Evolutionary conservation across 92 coral and sea anemone species (phyloP), one percentile per base, ranked within the genome.

Genomic region (Palythoa grandiflora): DNA sequence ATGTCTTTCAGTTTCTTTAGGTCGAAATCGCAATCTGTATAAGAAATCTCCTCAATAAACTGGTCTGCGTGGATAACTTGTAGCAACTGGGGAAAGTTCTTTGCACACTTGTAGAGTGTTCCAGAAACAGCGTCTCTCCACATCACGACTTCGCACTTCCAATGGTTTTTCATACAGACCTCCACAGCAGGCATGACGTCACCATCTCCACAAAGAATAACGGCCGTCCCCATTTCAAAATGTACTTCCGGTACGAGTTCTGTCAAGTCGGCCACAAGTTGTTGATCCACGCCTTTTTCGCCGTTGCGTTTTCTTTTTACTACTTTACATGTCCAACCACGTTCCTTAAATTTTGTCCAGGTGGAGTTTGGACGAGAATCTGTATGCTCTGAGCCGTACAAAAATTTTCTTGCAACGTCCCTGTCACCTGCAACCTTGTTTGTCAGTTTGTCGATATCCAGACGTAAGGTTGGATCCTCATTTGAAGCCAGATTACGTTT

Each of bases 121-220:
- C 9, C 15, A 53, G 85, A 65, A 37, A 63, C 60, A 5, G 73
- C 73, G 8, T n/a, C 38, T 55, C n/a, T 19, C 85, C 85, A 80
- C 85, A 80, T 80, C n/a, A 68, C 47, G 19, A 80, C 74, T 65
- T 80, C 85, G 35, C 85, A 80, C 59, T 38, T 61, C 85, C 85
- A 80, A 5, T 80, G 1, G 1, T 80, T 20, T 20, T 63, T 14
- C 55, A 80, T 10, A 63, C 85, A 80, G 6, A 12, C 12, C 19
- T 5, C n/a, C 6, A 80, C 21, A n/a, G 74, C 85, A 13, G 85
- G 85, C 4, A 28, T 63, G 73, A 80, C 85, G 20, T 80, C 85
- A 63, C 73, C 85, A 14, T 80, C 85, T 19, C 85, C 85, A 20
- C 74, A 80, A 11, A 80, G 36, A 1, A 80, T 39, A 19, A 80